Evolutionary conservation across 2,797 vertebrate species (phyloP).

Genomic region (Catostomus latipinnis): DNA sequence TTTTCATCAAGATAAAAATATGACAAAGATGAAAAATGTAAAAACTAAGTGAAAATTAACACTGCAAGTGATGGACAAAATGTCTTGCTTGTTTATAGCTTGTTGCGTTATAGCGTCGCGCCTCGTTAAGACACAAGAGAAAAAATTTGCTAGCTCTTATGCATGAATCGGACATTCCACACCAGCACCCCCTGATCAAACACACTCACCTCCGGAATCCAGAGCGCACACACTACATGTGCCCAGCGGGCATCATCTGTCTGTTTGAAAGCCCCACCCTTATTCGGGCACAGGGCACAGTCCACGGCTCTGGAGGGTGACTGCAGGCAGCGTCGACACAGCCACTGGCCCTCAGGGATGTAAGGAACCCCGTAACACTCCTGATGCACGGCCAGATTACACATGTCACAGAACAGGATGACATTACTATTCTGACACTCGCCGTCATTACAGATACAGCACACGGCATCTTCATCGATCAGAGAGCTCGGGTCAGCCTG

Average conservation of each 20-base stretch:
- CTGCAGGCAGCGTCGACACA: constrained; percentile 96
- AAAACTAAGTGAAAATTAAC: too few relatives aligned
- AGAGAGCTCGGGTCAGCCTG: constrained; percentile 93
- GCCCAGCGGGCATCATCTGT: constrained; percentile 98
- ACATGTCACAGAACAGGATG: constrained; percentile 99
- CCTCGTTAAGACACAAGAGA: too few relatives aligned
- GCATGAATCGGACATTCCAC: too few relatives aligned
- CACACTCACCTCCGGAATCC: constrained; percentile 92
- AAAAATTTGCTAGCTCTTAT: too few relatives aligned
- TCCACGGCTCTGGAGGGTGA: constrained; percentile 96
- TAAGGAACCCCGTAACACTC: constrained; percentile 99
- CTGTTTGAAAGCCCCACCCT: constrained; percentile 99
- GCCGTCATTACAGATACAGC: constrained; percentile 98
- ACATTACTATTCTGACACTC: constrained; percentile 99
- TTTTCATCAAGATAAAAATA: too few relatives aligned
- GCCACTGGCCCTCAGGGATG: constrained; percentile 98
- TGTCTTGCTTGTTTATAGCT: too few relatives aligned
- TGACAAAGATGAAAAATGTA: too few relatives aligned
- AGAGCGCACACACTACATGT: constrained; percentile 96
- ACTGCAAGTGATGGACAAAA: too few relatives aligned
- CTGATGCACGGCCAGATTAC: constrained; percentile 97
- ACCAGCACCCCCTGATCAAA: neutral
- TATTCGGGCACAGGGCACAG: constrained; percentile 98
- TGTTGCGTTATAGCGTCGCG: too few relatives aligned
- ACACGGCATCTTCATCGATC: constrained; percentile 96